phyloP scores from a whole-genome alignment of 2,113 vertebrate genomes.

The Menidia beryllina region DNA sequence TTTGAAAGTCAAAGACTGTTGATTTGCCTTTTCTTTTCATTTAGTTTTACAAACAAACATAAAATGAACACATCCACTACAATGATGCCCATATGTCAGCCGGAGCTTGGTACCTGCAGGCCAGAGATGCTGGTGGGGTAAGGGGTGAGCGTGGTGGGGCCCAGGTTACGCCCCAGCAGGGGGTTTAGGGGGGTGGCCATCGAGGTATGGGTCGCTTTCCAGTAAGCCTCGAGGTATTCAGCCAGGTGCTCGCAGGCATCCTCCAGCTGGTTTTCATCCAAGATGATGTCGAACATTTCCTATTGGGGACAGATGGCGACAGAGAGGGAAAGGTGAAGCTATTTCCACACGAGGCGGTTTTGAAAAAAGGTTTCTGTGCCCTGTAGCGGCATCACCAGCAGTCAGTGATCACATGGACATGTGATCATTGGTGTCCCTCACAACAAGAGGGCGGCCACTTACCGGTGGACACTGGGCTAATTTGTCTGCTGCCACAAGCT shows the following conservation, averaged over 20 bases:
- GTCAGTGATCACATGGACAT: not conserved
- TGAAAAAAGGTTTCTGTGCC: too few species aligned
- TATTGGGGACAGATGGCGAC: slow-evolving; percentile 48
- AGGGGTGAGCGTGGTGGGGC: slow-evolving; percentile 89
- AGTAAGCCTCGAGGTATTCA: slow-evolving; percentile 94
- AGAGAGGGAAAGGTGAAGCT: not conserved
- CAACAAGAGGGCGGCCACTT: slow-evolving; percentile 59
- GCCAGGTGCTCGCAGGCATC: slow-evolving; percentile 93
- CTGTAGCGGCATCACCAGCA: too few species aligned
- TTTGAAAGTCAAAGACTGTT: too few species aligned
- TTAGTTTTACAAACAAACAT: too few species aligned
- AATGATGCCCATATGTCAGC: not conserved
- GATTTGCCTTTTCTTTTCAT: too few species aligned
- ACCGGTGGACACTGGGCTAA: slow-evolving; percentile 94
- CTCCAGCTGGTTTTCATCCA: slow-evolving; percentile 95
- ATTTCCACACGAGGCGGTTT: not conserved
- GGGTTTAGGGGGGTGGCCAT: slow-evolving; percentile 95
- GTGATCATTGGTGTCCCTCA: not conserved
- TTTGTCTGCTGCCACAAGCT: slow-evolving; percentile 97
- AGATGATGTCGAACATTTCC: slow-evolving; percentile 98
- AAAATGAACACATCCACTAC: too few species aligned
- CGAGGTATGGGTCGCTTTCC: slow-evolving; percentile 97
- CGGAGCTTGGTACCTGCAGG: slow-evolving; percentile 87
- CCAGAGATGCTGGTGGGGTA: slow-evolving; percentile 95
- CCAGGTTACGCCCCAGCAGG: slow-evolving; percentile 92